phyloP scores from a whole-genome alignment of 2,113 vertebrate genomes.

The Amazona vittata region DNA sequence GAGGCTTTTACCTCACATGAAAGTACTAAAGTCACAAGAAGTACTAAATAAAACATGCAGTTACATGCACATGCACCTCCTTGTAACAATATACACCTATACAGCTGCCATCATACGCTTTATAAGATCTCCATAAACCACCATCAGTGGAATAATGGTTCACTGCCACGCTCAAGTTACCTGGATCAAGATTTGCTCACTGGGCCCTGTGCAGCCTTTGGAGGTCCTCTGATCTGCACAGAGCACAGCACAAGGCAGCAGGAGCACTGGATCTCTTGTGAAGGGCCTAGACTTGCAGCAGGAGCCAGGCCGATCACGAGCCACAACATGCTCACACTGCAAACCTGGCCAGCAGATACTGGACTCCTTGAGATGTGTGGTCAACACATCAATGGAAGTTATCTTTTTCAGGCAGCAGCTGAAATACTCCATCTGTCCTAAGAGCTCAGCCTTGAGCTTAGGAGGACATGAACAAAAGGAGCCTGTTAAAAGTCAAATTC shows the following conservation, averaged over 20 bases:
- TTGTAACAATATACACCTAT: neutral
- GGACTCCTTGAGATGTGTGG: neutral
- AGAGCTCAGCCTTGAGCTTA: neutral
- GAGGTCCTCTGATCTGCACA: neutral
- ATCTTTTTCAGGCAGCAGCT: neutral
- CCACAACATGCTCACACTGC: rapidly evolving
- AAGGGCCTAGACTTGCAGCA: neutral
- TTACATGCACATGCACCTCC: neutral
- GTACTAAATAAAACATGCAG: neutral
- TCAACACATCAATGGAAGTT: neutral
- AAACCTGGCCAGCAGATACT: neutral
- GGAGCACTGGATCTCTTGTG: rapidly evolving
- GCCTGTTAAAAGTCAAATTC: neutral
- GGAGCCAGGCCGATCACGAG: neutral
- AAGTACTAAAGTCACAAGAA: neutral
- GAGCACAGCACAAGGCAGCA: neutral
- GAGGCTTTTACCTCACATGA: neutral
- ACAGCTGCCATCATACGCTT: neutral
- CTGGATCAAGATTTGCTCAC: neutral
- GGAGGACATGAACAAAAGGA: neutral
- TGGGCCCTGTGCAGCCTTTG: neutral
- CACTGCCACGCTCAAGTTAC: neutral
- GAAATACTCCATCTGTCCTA: neutral
- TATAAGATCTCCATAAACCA: neutral
- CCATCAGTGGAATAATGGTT: neutral